phyloP scores from a whole-genome alignment of 1,140 invertebrate species.

The Aphaenogaster ashmeadi region DNA sequence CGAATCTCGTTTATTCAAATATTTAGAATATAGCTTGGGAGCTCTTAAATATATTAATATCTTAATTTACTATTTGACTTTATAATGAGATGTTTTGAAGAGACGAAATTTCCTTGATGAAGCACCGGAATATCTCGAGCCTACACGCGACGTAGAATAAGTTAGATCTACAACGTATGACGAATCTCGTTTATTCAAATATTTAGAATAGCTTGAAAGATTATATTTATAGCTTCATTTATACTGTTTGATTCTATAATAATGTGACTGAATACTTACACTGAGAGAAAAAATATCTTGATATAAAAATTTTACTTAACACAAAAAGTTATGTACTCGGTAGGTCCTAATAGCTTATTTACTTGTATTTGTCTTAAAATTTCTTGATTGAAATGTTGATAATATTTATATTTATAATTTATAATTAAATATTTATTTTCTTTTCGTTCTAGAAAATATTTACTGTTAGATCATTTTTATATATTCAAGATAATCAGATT shows the following conservation, averaged over 20 bases:
- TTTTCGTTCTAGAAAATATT: too few relatives aligned
- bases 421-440: too few relatives aligned
- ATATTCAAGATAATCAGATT: too few relatives aligned
- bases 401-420: too few relatives aligned
- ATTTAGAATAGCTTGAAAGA: neutral
- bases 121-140: neutral
- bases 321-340: too few relatives aligned
- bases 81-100: too few relatives aligned
- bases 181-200: neutral
- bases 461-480: too few relatives aligned
- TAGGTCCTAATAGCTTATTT: too few relatives aligned
- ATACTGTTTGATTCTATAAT: neutral
- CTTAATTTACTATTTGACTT: neutral
- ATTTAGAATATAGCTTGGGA: neutral
- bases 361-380: too few relatives aligned
- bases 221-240: neutral
- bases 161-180: neutral
- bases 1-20: neutral
- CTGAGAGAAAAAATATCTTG: too few relatives aligned
- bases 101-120: neutral
- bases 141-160: neutral
- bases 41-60: neutral
- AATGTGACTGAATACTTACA: neutral
- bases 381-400: too few relatives aligned
- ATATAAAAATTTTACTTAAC: too few relatives aligned